Evolutionary conservation across 2,113 vertebrate genomes (phyloP).

Genomic region (Misgurnus anguillicaudatus): DNA sequence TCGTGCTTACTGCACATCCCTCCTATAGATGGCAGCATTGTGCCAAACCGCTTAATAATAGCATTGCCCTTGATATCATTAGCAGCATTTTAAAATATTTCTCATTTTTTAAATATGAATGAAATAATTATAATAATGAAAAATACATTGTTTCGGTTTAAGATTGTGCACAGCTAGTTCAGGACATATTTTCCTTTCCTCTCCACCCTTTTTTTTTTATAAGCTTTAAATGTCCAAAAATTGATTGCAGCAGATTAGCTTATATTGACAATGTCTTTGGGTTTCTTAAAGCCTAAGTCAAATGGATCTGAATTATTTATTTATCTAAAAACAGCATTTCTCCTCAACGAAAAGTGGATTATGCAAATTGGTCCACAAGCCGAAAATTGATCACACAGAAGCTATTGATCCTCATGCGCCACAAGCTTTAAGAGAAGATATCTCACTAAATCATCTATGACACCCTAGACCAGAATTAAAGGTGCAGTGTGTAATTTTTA

Average conservation of each 20-base stretch:
- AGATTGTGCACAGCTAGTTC: background rate
- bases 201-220: background rate
- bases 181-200: background rate
- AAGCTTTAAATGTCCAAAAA: background rate
- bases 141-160: background rate
- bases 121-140: background rate
- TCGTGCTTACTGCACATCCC: constrained; percentile 7
- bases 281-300: constrained; percentile 1
- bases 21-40: constrained; percentile 42
- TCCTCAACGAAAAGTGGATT: constrained; percentile 29
- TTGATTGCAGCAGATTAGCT: constrained; percentile 13
- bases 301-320: constrained; percentile 13
- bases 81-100: background rate
- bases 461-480: constrained; percentile 24
- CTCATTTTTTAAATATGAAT: background rate
- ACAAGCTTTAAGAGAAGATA: constrained; percentile 10
- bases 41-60: background rate
- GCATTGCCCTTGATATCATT: background rate
- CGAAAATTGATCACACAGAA: constrained; percentile 11
- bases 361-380: constrained; percentile 33
- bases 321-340: constrained; percentile 21
- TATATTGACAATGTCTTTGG: constrained; percentile 10
- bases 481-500: too few species aligned
- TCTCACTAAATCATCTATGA: constrained; percentile 32
- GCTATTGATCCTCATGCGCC: constrained; percentile 20